Evolutionary conservation across 2,888 invertebrate genomes (phyloP), one percentile per base, ranked within the genome.

Genomic region (Cataglyphis cursor): DNA sequence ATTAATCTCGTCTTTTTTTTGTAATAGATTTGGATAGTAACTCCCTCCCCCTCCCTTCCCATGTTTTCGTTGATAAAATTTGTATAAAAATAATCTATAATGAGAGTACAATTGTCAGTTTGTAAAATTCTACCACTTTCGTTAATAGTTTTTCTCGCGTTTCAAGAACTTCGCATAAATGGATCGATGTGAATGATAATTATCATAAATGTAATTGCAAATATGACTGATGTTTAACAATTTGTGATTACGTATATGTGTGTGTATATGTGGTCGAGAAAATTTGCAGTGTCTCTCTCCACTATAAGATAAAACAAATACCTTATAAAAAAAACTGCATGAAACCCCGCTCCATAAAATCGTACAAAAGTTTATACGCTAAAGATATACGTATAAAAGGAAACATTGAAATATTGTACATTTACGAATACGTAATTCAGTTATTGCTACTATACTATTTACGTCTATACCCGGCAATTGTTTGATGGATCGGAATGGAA

Each of bases 31-130:
- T 87, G 83, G 78, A 88, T 75, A 84, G 64, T 85, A 85, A 85
- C 81, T 64, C 85, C 62, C 31, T 6, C 31, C 6, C 31, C 81
- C 62, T 85, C 62, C 6, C 31, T 6, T 0, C 31, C 51, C 54
- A 31, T 28, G 44, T 64, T 31, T 85, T 81, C 65, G 85, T 88
- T 90, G 87, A 83, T 90, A 93, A 93, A 93, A 92, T 91, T 86
- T 87, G 90, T 93, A 93, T 89, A 93, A 93, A 93, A 93, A 94
- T 93, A 93, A 91, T 92, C 88, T 92, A 90, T 85, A 88, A 91
- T 85, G 91, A 88, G 88, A 88, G 88, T 92, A 93, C 91, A 91
- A 90, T 92, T 73, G 87, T 90, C 87, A 89, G 87, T 88, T 91
- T 92, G 87, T 88, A 90, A 90, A 90, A 92, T 87, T 86, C 75